Evolutionary conservation across 2,113 vertebrate species (phyloP).

Genomic region (Hemiscyllium ocellatum): DNA sequence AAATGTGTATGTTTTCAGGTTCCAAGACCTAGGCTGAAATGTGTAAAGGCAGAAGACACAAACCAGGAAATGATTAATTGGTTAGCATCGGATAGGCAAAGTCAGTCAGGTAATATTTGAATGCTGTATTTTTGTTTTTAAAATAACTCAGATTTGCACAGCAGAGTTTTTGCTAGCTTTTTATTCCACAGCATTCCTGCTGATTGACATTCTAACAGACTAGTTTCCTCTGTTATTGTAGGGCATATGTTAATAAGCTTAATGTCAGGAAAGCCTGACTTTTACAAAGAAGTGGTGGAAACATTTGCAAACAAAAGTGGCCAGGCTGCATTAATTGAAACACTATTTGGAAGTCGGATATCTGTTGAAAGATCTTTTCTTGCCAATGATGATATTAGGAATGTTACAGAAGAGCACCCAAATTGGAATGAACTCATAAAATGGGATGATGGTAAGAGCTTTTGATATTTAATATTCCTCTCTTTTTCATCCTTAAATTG

Average conservation of each 20-base stretch:
- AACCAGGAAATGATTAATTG: slow-evolving; percentile 68
- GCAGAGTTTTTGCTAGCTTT: slow-evolving; percentile 33
- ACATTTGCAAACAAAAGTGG: slow-evolving; percentile 79
- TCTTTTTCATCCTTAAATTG: not conserved
- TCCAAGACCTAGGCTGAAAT: slow-evolving; percentile 78
- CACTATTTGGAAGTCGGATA: slow-evolving; percentile 65
- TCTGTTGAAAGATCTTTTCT: slow-evolving; percentile 69
- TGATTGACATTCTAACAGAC: slow-evolving; percentile 4
- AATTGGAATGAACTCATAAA: slow-evolving; percentile 67
- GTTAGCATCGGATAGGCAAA: slow-evolving; percentile 81
- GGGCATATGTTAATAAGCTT: slow-evolving; percentile 89
- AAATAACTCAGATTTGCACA: no score
- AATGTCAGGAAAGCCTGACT: slow-evolving; percentile 63
- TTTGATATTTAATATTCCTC: not conserved
- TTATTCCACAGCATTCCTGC: slow-evolving; percentile 22
- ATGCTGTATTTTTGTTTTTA: not conserved
- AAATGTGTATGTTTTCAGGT: slow-evolving; percentile 52
- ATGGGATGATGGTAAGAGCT: slow-evolving; percentile 72
- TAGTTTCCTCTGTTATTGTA: slow-evolving; percentile 48
- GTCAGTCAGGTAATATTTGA: slow-evolving; percentile 73
- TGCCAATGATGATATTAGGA: slow-evolving; percentile 70
- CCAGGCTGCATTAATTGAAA: slow-evolving; percentile 67
- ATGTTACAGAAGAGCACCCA: slow-evolving; percentile 59
- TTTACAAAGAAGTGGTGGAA: slow-evolving; percentile 81
- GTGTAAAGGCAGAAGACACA: slow-evolving; percentile 69